Evolutionary conservation across 2,113 vertebrate genomes (phyloP), one percentile per base, ranked within the genome.

Genomic region (Charadrius vociferus): DNA sequence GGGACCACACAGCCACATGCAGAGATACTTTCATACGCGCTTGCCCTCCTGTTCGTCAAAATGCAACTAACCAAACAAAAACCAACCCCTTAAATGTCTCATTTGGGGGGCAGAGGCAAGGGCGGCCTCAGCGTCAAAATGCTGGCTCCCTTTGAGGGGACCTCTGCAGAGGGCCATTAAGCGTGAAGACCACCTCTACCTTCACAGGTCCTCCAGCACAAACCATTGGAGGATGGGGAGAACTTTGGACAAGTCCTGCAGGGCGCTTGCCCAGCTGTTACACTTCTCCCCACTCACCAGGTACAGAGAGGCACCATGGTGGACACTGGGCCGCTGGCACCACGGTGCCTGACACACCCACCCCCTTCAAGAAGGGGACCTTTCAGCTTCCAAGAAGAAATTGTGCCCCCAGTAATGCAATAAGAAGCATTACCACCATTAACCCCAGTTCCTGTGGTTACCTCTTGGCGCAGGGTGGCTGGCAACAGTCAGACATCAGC

Each of bases 201-300:
- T 55, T 32, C 37, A 21, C n/a, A 50, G 22, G 23, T 50, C 71
- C 72, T 11, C 26, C 2, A 1, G 67, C 52, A 67, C 29, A 39
- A 36, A 88, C 36, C 34, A 16, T 21, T 5, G 36, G 32, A n/a
- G 39, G 55, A 23, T 10, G 27, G 21, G 30, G 10, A 71, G 61
- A 53, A 30, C 24, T 8, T 41, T 3, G 4, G 24, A 26, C 4
- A 36, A 43, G 34, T 27, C 55, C 53, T 50, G 29, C 55, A 65
- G 36, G 52, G 22, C 0, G 0, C 32, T 9, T 55, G 37, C 58
- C 58, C 0, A 0, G 23, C 56, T 49, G 11, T 16, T 41, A 19
- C 1, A 1, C 45, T 39, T 70, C 55, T 77, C n/a, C 34, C 39
- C 5, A 3, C 34, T 32, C 34, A 5, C 9, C 34, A 43, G 39